phyloP scores from a whole-genome alignment of 1,140 invertebrate species.

The Cyrtorhinus lividipennis region DNA sequence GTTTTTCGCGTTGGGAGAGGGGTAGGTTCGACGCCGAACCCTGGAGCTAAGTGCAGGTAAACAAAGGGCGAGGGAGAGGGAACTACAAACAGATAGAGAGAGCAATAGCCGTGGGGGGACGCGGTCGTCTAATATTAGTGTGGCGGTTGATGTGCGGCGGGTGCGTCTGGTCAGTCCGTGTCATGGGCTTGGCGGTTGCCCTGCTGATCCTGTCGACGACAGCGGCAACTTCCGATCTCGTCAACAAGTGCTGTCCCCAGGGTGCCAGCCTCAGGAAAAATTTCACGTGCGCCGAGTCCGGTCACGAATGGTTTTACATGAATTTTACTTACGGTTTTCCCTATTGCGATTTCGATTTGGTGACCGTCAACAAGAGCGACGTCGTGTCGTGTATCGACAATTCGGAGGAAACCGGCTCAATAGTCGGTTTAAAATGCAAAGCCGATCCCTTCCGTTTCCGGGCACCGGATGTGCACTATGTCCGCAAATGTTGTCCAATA shows the following conservation, averaged over 20 bases:
- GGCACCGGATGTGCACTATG: conserved; percentile 18
- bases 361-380: conserved; percentile 1
- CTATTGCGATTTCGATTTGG: not conserved
- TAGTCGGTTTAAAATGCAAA: conserved; percentile 11
- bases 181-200: conserved; percentile 5
- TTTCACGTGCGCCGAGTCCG: not conserved
- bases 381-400: conserved; percentile 18
- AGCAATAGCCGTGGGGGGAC: too few species aligned
- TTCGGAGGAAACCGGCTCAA: not conserved
- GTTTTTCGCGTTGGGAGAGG: too few species aligned
- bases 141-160: not conserved
- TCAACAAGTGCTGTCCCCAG: conserved; percentile 19
- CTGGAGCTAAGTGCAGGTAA: too few species aligned
- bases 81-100: too few species aligned
- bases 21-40: too few species aligned
- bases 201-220: conserved; percentile 11
- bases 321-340: conserved; percentile 10
- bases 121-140: conserved; percentile 12
- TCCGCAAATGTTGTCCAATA: conserved; percentile 21
- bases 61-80: too few species aligned
- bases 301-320: conserved; percentile 13
- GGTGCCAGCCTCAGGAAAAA: conserved; percentile 6
- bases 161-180: conserved; percentile 5
- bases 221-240: not conserved
- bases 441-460: not conserved